Percentiles rank a stretch among this genome's conserved stretches.
These are phyloP conservation scores for Lophura nycthemera DNA, from an alignment of 2,113 vertebrate species.

Conservation along the genomic window DNA sequence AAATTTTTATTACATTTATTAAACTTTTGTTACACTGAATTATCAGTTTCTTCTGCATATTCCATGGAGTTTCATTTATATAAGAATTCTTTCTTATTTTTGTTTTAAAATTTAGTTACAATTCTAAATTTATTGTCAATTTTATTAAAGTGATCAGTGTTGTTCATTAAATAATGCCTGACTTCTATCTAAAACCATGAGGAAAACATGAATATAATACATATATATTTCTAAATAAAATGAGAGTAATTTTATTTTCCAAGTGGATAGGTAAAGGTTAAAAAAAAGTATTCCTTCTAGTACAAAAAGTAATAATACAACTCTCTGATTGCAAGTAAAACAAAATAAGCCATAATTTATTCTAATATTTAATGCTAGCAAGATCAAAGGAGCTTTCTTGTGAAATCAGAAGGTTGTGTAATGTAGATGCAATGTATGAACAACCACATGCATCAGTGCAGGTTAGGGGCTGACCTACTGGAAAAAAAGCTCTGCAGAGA, in stretches of 20 bases:
- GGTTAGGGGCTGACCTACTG: too few relatives aligned
- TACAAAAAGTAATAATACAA: not conserved
- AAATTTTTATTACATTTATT: too few relatives aligned
- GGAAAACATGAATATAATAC: not conserved
- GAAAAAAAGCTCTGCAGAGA: too few relatives aligned
- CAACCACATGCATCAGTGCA: too few relatives aligned
- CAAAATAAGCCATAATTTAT: not conserved
- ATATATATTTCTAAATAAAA: not conserved
- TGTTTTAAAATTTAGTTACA: not conserved
- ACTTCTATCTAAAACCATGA: not conserved
- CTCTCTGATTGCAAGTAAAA: not conserved
- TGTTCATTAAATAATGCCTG: not conserved
- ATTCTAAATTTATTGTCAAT: not conserved
- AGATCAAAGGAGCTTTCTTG: not conserved
- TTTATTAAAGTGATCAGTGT: not conserved
- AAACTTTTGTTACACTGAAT: not conserved
- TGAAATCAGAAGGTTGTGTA: not conserved
- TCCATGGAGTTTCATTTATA: not conserved
- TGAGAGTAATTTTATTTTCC: not conserved
- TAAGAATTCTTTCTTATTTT: not conserved
- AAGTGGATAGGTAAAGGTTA: not conserved
- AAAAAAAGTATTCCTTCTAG: not conserved
- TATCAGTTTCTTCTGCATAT: not conserved
- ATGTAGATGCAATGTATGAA: not conserved
- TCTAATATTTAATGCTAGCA: not conserved